These are phyloP conservation scores for Petrocephalus microphthalmus DNA, from an alignment of 2,113 vertebrate species.

Conservation along the genomic window DNA sequence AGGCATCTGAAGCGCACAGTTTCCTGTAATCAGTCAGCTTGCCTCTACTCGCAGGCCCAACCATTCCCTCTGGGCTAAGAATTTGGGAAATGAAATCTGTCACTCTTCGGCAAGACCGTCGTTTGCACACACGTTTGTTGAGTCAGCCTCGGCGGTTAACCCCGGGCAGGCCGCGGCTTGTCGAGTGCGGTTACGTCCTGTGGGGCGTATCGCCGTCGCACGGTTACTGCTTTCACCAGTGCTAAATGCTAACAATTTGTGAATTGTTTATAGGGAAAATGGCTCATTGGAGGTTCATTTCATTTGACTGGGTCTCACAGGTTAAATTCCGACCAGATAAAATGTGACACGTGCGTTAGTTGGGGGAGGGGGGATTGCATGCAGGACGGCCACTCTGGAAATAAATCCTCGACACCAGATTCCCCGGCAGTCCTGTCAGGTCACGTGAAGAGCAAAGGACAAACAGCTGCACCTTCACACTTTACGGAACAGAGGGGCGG, in stretches of 20 bases:
- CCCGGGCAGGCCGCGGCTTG: conserved; percentile 35
- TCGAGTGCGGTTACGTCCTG: conserved; percentile 5
- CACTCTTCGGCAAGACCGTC: conserved; percentile 40
- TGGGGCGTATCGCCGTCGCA: background rate
- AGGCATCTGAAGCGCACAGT: background rate
- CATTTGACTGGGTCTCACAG: background rate
- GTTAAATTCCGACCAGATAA: background rate
- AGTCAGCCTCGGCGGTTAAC: conserved; percentile 33
- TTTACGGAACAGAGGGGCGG: conserved; percentile 11
- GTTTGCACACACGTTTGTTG: conserved; percentile 32
- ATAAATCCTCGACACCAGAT: conserved; percentile 29
- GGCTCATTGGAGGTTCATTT: background rate
- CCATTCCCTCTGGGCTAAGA: conserved; percentile 1
- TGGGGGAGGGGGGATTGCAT: background rate
- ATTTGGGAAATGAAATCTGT: conserved; percentile 26
- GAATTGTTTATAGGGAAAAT: background rate
- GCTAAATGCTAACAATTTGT: background rate
- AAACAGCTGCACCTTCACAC: conserved; percentile 10
- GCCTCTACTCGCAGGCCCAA: conserved; percentile 27
- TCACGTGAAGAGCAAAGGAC: conserved; percentile 9
- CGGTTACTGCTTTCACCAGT: background rate
- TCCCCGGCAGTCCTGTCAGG: conserved; percentile 35
- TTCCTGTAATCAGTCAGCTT: conserved; percentile 1
- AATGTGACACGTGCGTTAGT: background rate
- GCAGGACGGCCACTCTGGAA: background rate